phyloP scores from a whole-genome alignment of 2,888 invertebrate genomes.

The Ichneumoninae sp. region DNA sequence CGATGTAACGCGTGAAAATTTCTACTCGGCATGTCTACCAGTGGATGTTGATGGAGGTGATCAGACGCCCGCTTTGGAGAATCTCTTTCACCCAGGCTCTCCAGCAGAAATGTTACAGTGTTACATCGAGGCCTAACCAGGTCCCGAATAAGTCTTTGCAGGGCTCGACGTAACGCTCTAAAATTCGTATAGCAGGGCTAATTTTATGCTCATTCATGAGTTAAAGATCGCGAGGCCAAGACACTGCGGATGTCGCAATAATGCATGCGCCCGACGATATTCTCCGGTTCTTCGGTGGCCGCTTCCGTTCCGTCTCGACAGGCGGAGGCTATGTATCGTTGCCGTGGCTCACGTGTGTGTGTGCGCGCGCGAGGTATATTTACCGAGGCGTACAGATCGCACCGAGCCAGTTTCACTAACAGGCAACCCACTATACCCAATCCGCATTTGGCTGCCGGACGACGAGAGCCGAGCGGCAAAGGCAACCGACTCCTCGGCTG shows the following conservation, averaged over 20 bases:
- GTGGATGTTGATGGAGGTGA: background rate
- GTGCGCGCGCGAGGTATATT: slow-evolving; percentile 41
- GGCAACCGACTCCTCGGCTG: slow-evolving; percentile 32
- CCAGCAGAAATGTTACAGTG: background rate
- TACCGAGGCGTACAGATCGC: slow-evolving; percentile 6
- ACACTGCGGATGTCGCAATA: background rate
- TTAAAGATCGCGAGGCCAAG: background rate
- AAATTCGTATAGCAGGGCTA: background rate
- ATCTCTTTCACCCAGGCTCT: background rate
- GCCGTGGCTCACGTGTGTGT: background rate
- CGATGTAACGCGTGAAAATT: no score
- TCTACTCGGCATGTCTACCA: background rate
- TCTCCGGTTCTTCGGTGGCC: slow-evolving; percentile 36
- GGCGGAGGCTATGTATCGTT: background rate
- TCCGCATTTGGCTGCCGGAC: slow-evolving; percentile 33
- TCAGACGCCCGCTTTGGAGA: background rate
- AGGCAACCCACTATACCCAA: background rate
- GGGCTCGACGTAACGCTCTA: background rate
- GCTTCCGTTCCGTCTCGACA: background rate
- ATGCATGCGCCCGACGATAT: slow-evolving; percentile 55
- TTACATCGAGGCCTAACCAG: background rate
- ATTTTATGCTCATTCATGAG: background rate
- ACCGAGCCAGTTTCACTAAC: slow-evolving; percentile 10
- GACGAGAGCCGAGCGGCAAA: slow-evolving; percentile 38
- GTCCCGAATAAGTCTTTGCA: background rate